phyloP scores from a whole-genome alignment of 2,113 vertebrate genomes.

The Chaetodon auriga region DNA sequence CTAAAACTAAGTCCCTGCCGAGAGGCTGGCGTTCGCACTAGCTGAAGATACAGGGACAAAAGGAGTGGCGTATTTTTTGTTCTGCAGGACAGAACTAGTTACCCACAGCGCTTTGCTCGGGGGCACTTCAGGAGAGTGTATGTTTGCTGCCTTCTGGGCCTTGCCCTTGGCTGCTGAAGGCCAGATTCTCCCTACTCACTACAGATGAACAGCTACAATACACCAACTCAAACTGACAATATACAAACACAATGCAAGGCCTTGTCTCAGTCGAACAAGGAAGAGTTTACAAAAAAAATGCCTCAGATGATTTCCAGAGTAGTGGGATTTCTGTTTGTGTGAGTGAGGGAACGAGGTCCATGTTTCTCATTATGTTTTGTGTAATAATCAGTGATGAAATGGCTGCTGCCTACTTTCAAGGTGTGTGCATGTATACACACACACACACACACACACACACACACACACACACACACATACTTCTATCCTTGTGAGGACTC shows the following conservation, averaged over 20 bases:
- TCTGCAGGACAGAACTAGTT: too few relatives aligned
- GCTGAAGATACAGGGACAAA: too few relatives aligned
- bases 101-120: constrained; percentile 27
- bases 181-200: constrained; percentile 29
- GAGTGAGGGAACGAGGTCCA: constrained; percentile 19
- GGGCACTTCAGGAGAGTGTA: constrained; percentile 19
- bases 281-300: constrained; percentile 17
- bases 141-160: constrained; percentile 38
- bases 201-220: constrained; percentile 33
- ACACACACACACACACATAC: constrained; percentile 1
- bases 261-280: constrained; percentile 12
- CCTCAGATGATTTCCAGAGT: constrained; percentile 46
- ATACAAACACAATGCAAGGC: constrained; percentile 20
- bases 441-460: constrained; percentile 11
- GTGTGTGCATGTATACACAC: constrained; percentile 20
- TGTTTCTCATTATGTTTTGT: constrained; percentile 68
- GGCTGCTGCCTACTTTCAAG: constrained; percentile 34
- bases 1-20: too few relatives aligned
- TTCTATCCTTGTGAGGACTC: too few relatives aligned
- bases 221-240: constrained; percentile 19
- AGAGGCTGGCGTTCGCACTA: too few relatives aligned
- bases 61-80: too few relatives aligned
- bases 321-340: background rate
- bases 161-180: constrained; percentile 29
- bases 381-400: constrained; percentile 54